These are phyloP conservation scores for Allacma fusca DNA, from an alignment of 2,888 invertebrate species.

Conservation along the genomic window DNA sequence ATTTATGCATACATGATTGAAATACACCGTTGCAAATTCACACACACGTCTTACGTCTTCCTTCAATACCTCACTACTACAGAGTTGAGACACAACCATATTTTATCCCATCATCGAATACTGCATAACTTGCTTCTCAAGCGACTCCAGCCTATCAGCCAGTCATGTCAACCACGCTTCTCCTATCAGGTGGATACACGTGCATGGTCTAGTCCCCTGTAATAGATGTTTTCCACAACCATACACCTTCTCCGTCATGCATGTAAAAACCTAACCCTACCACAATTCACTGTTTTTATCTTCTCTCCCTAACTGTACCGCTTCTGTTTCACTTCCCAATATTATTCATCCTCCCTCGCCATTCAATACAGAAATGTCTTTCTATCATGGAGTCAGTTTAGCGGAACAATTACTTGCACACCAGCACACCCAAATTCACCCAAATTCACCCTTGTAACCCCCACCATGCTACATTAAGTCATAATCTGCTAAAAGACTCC, in stretches of 20 bases:
- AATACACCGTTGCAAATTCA: conserved; percentile 27
- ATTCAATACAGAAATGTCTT: too few relatives aligned
- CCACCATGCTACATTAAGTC: conserved; percentile 21
- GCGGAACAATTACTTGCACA: conserved; percentile 23
- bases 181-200: conserved; percentile 6
- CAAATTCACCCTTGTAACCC: conserved; percentile 23
- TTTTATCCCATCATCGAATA: conserved; percentile 24
- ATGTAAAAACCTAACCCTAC: not conserved
- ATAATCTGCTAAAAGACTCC: conserved; percentile 10
- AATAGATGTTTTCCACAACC: not conserved
- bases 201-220: not conserved
- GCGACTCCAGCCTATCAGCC: not conserved
- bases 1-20: conserved; percentile 39
- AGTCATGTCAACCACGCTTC: too few relatives aligned
- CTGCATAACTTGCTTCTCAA: not conserved
- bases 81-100: conserved; percentile 11
- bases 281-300: not conserved
- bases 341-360: too few relatives aligned
- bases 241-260: not conserved
- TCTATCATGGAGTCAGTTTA: not conserved
- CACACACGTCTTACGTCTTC: conserved; percentile 16
- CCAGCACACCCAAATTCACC: conserved; percentile 7
- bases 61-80: not conserved
- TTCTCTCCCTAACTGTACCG: too few relatives aligned
- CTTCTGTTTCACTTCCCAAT: too few relatives aligned